Conservation (phyloP, 1,140 invertebrate species). For the Philaenus spumarius region DNA sequence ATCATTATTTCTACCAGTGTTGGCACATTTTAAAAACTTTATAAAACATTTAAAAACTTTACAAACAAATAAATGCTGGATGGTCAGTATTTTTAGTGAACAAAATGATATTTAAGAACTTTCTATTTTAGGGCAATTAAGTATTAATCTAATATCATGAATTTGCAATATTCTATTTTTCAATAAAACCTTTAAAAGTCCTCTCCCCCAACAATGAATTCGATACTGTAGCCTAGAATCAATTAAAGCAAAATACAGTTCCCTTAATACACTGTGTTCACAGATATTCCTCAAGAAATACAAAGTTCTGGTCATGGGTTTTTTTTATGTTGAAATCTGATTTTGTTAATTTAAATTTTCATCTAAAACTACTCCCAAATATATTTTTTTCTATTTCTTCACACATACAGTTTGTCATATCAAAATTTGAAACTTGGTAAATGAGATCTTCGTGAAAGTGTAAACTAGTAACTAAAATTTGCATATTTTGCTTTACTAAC, state of each 20-base stretch:
- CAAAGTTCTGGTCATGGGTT: not conserved
- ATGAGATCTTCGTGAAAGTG: not conserved
- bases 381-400: too few relatives aligned
- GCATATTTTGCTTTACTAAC: constrained; percentile 8
- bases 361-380: too few relatives aligned
- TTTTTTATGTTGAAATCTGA: not conserved
- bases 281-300: too few relatives aligned
- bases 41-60: not conserved
- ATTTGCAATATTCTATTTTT: too few relatives aligned
- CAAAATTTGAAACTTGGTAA: not conserved
- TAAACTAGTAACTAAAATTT: not conserved
- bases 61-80: not conserved
- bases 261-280: not conserved
- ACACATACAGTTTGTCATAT: too few relatives aligned
- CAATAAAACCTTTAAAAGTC: not conserved
- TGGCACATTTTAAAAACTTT: not conserved
- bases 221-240: not conserved
- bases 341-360: not conserved
- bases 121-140: not conserved
- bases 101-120: not conserved
- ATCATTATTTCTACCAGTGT: not conserved
- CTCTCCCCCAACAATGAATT: not conserved
- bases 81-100: not conserved
- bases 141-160: too few relatives aligned
- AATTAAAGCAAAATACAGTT: not conserved